Percentiles rank a stretch among this genome's conserved stretches.
These are phyloP conservation scores for Pygoscelis antarcticus DNA, from an alignment of 2,113 vertebrate species.

Conservation along the genomic window DNA sequence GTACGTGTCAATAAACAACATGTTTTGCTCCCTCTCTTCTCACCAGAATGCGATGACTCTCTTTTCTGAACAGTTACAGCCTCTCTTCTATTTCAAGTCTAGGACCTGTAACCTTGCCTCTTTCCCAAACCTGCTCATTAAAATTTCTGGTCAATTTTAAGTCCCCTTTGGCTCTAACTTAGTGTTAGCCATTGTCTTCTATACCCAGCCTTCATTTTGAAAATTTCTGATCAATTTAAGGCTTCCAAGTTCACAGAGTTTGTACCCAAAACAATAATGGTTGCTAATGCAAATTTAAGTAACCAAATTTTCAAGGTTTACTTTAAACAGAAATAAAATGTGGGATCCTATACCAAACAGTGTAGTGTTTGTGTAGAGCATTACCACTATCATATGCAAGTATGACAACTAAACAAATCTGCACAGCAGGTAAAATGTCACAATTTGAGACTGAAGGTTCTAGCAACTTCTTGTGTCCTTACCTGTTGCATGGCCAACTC, in stretches of 20 bases:
- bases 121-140: neutral
- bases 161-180: neutral
- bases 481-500: constrained; percentile 96
- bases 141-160: neutral
- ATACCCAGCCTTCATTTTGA: neutral
- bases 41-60: neutral
- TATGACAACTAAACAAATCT: neutral
- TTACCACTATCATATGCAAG: neutral
- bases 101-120: neutral
- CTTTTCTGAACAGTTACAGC: neutral
- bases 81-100: neutral
- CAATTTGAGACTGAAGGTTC: neutral
- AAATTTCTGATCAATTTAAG: neutral
- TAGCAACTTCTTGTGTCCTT: neutral
- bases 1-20: neutral
- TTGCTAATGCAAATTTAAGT: neutral
- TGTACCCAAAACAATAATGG: neutral
- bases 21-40: neutral
- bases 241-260: neutral
- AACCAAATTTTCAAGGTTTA: neutral
- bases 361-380: neutral
- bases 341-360: neutral
- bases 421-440: neutral
- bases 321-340: neutral
- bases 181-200: neutral